These are phyloP conservation scores for Montipora capitata DNA, from an alignment of 92 coral and sea anemone genomes.

Conservation along the genomic window DNA sequence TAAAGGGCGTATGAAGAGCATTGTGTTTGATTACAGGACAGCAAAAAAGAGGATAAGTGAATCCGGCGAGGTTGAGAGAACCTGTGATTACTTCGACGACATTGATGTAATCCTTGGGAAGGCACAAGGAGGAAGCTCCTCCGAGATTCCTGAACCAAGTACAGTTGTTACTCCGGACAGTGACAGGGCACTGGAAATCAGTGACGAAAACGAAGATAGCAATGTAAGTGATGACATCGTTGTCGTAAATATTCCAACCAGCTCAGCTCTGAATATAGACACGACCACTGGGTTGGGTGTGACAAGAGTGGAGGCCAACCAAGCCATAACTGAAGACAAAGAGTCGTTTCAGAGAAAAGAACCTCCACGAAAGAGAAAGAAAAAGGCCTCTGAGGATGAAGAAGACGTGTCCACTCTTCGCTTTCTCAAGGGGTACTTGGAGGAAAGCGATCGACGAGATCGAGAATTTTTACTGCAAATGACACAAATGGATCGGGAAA, in stretches of 20 bases:
- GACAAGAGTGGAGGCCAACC: background rate
- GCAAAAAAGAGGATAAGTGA: constrained; percentile 44
- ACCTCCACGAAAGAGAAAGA: constrained; percentile 46
- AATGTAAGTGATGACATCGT: constrained; percentile 41
- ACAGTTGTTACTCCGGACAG: constrained; percentile 4
- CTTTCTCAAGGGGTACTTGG: constrained; percentile 58
- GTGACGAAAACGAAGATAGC: constrained; percentile 47
- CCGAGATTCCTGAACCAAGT: constrained; percentile 22
- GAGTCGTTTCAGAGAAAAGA: constrained; percentile 55
- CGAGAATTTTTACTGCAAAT: constrained; percentile 66
- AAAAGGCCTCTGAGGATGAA: constrained; percentile 44
- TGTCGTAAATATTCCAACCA: constrained; percentile 34
- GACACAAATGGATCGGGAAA: constrained; percentile 63
- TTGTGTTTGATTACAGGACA: constrained; percentile 65
- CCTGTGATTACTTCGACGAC: constrained; percentile 70
- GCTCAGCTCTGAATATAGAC: constrained; percentile 35
- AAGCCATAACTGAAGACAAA: background rate
- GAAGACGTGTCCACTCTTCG: constrained; percentile 52
- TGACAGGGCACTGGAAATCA: constrained; percentile 18
- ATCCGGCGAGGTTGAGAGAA: constrained; percentile 49
- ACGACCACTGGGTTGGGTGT: constrained; percentile 24
- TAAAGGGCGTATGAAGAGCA: constrained; percentile 73
- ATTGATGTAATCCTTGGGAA: constrained; percentile 62
- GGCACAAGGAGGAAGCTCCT: constrained; percentile 6
- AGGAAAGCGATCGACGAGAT: constrained; percentile 73